phyloP scores from a whole-genome alignment of 2,113 vertebrate species.

The Notothenia coriiceps region DNA sequence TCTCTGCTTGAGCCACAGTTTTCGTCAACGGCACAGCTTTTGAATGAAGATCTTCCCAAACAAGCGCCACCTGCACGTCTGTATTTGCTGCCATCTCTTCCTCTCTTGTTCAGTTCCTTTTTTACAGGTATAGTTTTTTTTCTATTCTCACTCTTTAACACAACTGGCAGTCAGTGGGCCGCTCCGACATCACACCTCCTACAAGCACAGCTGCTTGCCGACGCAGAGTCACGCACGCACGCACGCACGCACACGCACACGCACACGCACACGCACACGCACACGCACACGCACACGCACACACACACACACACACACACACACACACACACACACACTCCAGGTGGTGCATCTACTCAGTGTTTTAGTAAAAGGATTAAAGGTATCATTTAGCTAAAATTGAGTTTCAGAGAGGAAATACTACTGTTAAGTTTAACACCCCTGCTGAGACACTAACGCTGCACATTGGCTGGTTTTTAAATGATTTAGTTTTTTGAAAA shows the following conservation, averaged over 20 bases:
- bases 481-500: constrained; percentile 13
- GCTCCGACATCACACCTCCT: constrained; percentile 69
- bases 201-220: constrained; percentile 62
- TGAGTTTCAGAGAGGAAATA: constrained; percentile 54
- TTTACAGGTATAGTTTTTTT: constrained; percentile 55
- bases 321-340: constrained; percentile 15
- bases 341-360: constrained; percentile 64
- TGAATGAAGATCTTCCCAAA: constrained; percentile 58
- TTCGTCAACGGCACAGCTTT: constrained; percentile 30
- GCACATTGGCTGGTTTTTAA: constrained; percentile 8
- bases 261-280: constrained; percentile 8
- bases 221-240: background rate
- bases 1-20: background rate
- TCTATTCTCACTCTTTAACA: constrained; percentile 62
- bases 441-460: constrained; percentile 39
- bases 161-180: constrained; percentile 69
- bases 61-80: constrained; percentile 59
- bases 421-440: constrained; percentile 14
- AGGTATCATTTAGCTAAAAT: constrained; percentile 67
- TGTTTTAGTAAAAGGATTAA: constrained; percentile 61
- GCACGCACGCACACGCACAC: too few species aligned
- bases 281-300: constrained; percentile 22
- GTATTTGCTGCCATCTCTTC: constrained; percentile 19
- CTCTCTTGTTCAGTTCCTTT: constrained; percentile 6
- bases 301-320: constrained; percentile 16